Conservation (phyloP, 23 tunicate species). For the Pegea sp. region DNA sequence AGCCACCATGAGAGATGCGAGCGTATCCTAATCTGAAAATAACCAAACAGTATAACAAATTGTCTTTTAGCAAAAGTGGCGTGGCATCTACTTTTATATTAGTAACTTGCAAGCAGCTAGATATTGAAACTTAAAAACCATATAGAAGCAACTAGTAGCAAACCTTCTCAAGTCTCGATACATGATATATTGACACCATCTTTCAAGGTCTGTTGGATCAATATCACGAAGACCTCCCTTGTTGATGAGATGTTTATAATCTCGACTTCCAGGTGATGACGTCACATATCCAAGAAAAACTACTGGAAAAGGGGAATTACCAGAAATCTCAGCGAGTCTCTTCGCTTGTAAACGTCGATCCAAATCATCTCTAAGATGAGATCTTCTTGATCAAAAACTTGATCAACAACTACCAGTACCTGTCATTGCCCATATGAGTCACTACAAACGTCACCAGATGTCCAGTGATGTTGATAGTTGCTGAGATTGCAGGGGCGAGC, state of each 20-base stretch:
- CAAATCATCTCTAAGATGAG: constrained; percentile 17
- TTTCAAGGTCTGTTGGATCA: constrained; percentile 21
- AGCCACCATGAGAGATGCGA: constrained; percentile 40
- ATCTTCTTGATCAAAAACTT: not conserved
- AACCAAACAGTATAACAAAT: not conserved
- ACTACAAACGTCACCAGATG: constrained; percentile 35
- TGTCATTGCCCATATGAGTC: constrained; percentile 58
- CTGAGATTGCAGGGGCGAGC: constrained; percentile 45
- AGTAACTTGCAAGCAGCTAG: too few species aligned
- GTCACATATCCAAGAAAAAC: constrained; percentile 58
- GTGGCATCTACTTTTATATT: too few species aligned
- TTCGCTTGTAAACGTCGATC: constrained; percentile 35
- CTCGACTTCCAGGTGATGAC: constrained; percentile 34
- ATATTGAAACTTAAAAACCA: too few species aligned
- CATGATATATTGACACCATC: constrained; percentile 51
- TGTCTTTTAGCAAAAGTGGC: not conserved
- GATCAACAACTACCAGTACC: constrained; percentile 1
- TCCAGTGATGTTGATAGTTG: constrained; percentile 36
- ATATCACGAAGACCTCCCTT: constrained; percentile 31
- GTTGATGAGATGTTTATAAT: constrained; percentile 13
- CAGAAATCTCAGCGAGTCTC: constrained; percentile 12
- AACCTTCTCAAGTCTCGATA: constrained; percentile 35
- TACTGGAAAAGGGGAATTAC: constrained; percentile 13
- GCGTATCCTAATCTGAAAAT: constrained; percentile 27
- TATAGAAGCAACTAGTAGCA: too few species aligned